These are phyloP conservation scores for Trichogramma pretiosum DNA, from an alignment of 1,140 invertebrate genomes.

Conservation along the genomic window DNA sequence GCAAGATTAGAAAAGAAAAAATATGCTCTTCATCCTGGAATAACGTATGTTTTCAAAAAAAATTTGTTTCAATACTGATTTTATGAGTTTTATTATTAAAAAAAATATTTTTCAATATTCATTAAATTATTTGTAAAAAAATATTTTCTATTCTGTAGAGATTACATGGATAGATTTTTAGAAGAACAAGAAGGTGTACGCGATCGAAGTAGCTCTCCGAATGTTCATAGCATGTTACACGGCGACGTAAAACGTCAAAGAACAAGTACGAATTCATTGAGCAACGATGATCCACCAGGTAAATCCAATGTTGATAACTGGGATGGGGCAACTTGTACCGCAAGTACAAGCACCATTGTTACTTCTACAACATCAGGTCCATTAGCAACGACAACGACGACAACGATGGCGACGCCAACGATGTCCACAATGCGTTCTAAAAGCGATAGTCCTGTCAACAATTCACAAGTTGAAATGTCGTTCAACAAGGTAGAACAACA, in stretches of 20 bases:
- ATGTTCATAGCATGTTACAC: constrained; percentile 55
- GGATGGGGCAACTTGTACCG: too few species aligned
- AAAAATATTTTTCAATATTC: not conserved
- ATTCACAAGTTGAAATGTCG: too few species aligned
- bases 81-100: not conserved
- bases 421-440: too few species aligned
- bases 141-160: constrained; percentile 32
- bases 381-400: not conserved
- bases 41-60: constrained; percentile 45
- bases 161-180: constrained; percentile 71
- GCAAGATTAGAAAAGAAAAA: constrained; percentile 69
- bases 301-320: not conserved
- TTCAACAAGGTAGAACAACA: too few species aligned
- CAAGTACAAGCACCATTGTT: not conserved
- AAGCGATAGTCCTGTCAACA: too few species aligned
- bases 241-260: constrained; percentile 54
- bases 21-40: constrained; percentile 67
- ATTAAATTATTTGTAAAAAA: too few species aligned
- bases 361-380: not conserved
- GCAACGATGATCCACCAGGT: constrained; percentile 7
- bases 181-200: constrained; percentile 57
- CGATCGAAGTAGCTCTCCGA: constrained; percentile 47
- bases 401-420: too few species aligned
- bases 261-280: constrained; percentile 20
- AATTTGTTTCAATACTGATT: too few species aligned